Conservation (phyloP, 2,888 invertebrate genomes). For the Dyspetes luteomarginatus region DNA sequence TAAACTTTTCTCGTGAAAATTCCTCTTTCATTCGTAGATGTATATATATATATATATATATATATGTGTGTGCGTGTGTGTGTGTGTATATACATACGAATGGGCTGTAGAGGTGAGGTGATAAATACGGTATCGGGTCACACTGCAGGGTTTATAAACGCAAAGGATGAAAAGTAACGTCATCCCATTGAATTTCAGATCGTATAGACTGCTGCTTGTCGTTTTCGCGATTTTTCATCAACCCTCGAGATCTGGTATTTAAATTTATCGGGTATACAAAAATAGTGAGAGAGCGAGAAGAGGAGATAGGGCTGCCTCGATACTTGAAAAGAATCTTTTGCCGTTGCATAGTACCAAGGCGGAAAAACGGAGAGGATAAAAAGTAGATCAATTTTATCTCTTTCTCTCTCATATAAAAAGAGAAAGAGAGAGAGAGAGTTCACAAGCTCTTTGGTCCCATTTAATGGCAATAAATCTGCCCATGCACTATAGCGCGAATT, state of each 20-base stretch:
- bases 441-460: not conserved
- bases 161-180: constrained; percentile 53
- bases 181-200: constrained; percentile 62
- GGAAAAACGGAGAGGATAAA: constrained; percentile 49
- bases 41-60: too few relatives aligned
- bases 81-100: too few relatives aligned
- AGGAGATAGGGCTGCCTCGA: constrained; percentile 19
- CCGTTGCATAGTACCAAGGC: constrained; percentile 44
- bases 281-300: not conserved
- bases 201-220: constrained; percentile 64
- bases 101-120: constrained; percentile 1
- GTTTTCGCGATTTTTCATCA: constrained; percentile 65
- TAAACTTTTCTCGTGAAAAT: constrained; percentile 44
- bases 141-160: constrained; percentile 41
- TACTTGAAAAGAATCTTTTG: constrained; percentile 60
- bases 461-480: constrained; percentile 44
- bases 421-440: constrained; percentile 18
- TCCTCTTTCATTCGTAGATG: constrained; percentile 26
- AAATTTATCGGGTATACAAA: constrained; percentile 57
- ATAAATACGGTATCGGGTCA: constrained; percentile 7
- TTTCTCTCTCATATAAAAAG: constrained; percentile 17
- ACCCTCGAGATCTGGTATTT: constrained; percentile 67
- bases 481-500: constrained; percentile 2
- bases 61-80: too few relatives aligned
- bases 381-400: constrained; percentile 52